Percentiles rank a stretch among this genome's conserved stretches.
Conservation (phyloP, 2,888 invertebrate species). For the Lepidocyrtinus sp. region DNA sequence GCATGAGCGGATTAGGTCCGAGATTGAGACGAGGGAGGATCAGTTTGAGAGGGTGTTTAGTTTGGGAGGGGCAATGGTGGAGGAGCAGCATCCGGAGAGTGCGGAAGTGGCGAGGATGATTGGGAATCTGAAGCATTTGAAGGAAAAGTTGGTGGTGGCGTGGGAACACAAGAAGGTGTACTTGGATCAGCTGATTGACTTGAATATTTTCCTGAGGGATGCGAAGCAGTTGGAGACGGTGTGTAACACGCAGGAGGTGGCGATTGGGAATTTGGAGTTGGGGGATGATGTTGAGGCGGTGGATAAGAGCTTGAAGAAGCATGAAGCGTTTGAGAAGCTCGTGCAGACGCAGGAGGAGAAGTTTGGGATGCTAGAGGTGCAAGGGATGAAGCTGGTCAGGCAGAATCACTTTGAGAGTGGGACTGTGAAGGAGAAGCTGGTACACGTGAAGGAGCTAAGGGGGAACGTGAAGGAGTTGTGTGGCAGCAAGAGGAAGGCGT, state of each 20-base stretch:
- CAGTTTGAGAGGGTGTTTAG: slow-evolving; percentile 83
- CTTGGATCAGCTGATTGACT: slow-evolving; percentile 90
- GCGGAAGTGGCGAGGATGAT: slow-evolving; percentile 85
- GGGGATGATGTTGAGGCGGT: slow-evolving; percentile 82
- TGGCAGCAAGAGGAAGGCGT: slow-evolving; percentile 78
- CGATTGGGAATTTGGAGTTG: slow-evolving; percentile 71
- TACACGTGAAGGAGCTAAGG: slow-evolving; percentile 81
- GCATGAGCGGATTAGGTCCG: slow-evolving; percentile 85
- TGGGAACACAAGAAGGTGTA: slow-evolving; percentile 93
- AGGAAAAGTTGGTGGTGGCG: slow-evolving; percentile 84
- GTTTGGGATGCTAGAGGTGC: slow-evolving; percentile 83
- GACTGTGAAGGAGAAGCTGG: slow-evolving; percentile 79
- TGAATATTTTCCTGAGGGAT: slow-evolving; percentile 95
- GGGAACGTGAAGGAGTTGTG: slow-evolving; percentile 80
- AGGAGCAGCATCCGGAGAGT: slow-evolving; percentile 86
- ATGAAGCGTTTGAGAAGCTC: slow-evolving; percentile 94
- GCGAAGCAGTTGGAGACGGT: slow-evolving; percentile 92
- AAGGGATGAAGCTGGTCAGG: slow-evolving; percentile 88
- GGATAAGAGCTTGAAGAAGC: slow-evolving; percentile 89
- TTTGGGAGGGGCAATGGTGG: slow-evolving; percentile 86
- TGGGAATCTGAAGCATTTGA: slow-evolving; percentile 83
- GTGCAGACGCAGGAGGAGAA: slow-evolving; percentile 92
- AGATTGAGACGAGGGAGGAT: slow-evolving; percentile 91
- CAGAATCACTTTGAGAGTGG: slow-evolving; percentile 93
- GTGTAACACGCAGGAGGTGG: slow-evolving; percentile 87